Conservation (phyloP, 2,797 vertebrate species). For the Clarias platycephalus region DNA sequence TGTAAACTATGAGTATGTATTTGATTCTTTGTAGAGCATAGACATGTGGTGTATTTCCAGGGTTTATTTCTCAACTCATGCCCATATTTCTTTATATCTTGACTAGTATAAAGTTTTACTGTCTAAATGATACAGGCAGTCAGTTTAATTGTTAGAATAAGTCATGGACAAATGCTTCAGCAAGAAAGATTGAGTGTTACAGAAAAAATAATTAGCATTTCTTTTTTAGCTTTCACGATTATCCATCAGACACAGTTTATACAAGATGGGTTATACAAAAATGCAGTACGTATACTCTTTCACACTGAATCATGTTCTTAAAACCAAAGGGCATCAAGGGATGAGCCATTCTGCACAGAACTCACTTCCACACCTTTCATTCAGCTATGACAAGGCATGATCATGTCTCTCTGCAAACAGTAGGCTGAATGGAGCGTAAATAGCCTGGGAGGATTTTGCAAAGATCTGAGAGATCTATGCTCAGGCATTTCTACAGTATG, state of each 20-base stretch:
- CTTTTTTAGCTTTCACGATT: constrained; percentile 53
- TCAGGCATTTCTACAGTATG: constrained; percentile 1
- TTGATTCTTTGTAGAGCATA: background rate
- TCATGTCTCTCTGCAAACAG: constrained; percentile 40
- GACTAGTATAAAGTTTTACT: background rate
- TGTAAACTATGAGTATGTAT: background rate
- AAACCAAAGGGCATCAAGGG: constrained; percentile 57
- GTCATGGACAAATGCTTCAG: constrained; percentile 26
- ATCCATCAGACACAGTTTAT: constrained; percentile 50
- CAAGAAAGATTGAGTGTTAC: constrained; percentile 52
- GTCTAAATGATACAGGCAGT: background rate
- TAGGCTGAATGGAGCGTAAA: constrained; percentile 18
- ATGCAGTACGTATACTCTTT: constrained; percentile 42
- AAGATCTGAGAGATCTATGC: background rate
- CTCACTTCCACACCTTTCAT: constrained; percentile 46
- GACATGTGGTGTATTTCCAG: background rate
- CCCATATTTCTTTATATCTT: background rate
- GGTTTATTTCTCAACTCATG: background rate
- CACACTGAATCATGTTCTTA: constrained; percentile 63
- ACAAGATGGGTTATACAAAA: constrained; percentile 60
- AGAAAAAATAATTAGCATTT: constrained; percentile 45
- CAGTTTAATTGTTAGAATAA: background rate
- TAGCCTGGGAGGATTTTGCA: background rate
- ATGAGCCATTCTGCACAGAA: constrained; percentile 49
- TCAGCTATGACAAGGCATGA: constrained; percentile 30